phyloP scores from a whole-genome alignment of 2,113 vertebrate genomes.

The Solea senegalensis region DNA sequence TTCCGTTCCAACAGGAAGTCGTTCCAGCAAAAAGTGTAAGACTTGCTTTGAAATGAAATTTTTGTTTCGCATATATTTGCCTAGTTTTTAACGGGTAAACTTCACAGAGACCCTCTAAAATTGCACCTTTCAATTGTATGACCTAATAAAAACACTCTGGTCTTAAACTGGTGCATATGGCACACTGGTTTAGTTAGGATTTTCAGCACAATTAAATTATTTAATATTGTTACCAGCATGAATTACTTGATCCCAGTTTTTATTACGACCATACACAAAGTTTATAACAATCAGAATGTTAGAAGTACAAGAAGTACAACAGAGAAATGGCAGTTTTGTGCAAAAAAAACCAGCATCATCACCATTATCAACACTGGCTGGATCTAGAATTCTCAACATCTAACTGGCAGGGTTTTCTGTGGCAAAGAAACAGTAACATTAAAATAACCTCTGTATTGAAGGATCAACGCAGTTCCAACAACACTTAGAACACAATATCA shows the following conservation, averaged over 20 bases:
- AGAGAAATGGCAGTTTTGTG: conserved; percentile 69
- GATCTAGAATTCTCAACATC: conserved; percentile 25
- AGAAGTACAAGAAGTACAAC: conserved; percentile 13
- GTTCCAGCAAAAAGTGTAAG: too few relatives aligned
- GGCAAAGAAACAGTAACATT: conserved; percentile 9
- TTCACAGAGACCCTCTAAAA: background rate
- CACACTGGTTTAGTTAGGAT: background rate
- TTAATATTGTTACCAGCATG: conserved; percentile 9
- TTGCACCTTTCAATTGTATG: background rate
- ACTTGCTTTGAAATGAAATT: too few relatives aligned
- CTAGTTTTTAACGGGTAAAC: background rate
- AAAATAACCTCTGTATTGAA: conserved; percentile 10
- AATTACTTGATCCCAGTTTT: conserved; percentile 1
- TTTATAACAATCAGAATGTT: conserved; percentile 41
- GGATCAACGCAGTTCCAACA: conserved; percentile 35
- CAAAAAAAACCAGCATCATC: conserved; percentile 36
- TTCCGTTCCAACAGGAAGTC: conserved; percentile 6
- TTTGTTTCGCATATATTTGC: too few relatives aligned
- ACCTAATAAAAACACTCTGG: too few relatives aligned
- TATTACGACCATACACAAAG: conserved; percentile 25
- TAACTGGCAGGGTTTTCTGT: conserved; percentile 30
- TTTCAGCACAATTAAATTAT: conserved; percentile 7
- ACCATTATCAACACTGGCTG: conserved; percentile 32
- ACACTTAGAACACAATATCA: conserved; percentile 11
- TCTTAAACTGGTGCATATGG: background rate